Percentiles rank a stretch among this genome's conserved stretches.
phyloP scores from a whole-genome alignment of 2,888 invertebrate species.

The Volucella inanis region DNA sequence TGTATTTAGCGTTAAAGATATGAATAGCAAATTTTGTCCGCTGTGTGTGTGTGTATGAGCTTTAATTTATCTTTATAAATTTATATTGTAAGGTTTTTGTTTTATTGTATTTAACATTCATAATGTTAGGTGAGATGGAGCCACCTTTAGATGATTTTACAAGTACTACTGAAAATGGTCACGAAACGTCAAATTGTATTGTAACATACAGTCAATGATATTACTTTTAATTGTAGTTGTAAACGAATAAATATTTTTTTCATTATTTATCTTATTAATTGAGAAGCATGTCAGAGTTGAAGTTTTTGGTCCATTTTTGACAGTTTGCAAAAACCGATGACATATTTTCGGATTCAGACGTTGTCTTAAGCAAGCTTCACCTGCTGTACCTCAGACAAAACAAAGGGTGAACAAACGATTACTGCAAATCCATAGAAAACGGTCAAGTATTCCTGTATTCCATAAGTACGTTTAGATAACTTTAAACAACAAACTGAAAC shows the following conservation, averaged over 20 bases:
- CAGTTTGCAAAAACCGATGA: no score
- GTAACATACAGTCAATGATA: slow-evolving; percentile 7
- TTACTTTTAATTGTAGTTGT: slow-evolving; percentile 25
- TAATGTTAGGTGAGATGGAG: background rate
- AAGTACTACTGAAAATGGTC: background rate
- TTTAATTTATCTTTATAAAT: slow-evolving; percentile 44
- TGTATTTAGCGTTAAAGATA: slow-evolving; percentile 34
- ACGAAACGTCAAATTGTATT: background rate
- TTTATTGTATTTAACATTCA: slow-evolving; percentile 10
- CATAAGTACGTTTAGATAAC: no score
- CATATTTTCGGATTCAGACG: no score
- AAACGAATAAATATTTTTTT: slow-evolving; percentile 22
- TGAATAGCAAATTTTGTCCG: background rate
- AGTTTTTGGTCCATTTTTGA: no score
- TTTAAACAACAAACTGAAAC: no score
- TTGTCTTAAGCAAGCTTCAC: no score
- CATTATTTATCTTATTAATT: slow-evolving; percentile 12
- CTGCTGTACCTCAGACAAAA: no score
- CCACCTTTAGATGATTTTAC: slow-evolving; percentile 1
- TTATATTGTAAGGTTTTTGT: background rate
- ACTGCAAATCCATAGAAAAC: no score
- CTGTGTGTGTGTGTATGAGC: slow-evolving; percentile 6
- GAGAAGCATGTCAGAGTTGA: background rate
- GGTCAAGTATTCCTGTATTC: no score
- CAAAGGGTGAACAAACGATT: no score